Conservation (phyloP, 2,113 vertebrate genomes). For the Dasyprocta punctata region DNA sequence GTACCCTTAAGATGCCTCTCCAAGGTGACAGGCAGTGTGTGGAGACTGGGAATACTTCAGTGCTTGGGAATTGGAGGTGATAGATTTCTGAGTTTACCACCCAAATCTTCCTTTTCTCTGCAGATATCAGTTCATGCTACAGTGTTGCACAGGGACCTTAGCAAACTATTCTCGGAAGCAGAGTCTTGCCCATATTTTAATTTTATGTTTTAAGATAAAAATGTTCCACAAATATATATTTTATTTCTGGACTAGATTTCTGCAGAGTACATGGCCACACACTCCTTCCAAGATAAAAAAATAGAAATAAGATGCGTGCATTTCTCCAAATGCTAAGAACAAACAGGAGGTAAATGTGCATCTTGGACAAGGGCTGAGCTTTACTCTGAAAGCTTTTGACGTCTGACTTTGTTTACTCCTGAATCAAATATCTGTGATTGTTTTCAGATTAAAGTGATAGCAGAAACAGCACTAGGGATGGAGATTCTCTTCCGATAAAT, state of each 20-base stretch:
- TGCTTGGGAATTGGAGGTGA: no score
- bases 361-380: constrained; percentile 13
- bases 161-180: not conserved
- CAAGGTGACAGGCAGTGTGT: not conserved
- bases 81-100: no score
- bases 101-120: not conserved
- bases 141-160: not conserved
- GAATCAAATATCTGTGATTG: constrained; percentile 11
- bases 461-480: not conserved
- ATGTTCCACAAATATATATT: not conserved
- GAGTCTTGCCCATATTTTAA: not conserved
- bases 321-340: constrained; percentile 39
- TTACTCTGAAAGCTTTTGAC: constrained; percentile 13
- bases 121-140: not conserved
- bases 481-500: not conserved
- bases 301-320: constrained; percentile 45
- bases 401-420: constrained; percentile 26
- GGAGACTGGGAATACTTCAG: not conserved
- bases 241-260: not conserved
- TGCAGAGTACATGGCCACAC: constrained; percentile 59
- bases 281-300: constrained; percentile 62
- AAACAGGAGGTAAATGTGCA: constrained; percentile 41
- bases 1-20: not conserved
- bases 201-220: not conserved
- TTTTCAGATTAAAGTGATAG: constrained; percentile 21